phyloP scores from a whole-genome alignment of 1,140 invertebrate species.

The Brachionus paranguensis region DNA sequence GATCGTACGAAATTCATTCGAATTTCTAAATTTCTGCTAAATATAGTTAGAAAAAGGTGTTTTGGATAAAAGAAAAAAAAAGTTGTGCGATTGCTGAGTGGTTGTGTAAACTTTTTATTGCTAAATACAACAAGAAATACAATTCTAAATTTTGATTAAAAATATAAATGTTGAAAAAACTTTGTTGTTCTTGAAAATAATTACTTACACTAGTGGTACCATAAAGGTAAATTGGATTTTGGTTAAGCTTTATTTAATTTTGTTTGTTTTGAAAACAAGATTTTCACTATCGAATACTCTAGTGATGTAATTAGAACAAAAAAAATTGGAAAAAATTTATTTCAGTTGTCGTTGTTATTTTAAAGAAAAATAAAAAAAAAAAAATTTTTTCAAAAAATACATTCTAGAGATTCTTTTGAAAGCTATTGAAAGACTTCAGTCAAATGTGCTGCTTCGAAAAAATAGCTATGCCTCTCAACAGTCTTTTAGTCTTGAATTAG shows the following conservation, averaged over 20 bases:
- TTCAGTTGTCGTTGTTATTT: background rate
- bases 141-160: background rate
- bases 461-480: background rate
- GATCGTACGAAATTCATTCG: slow-evolving; percentile 1
- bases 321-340: background rate
- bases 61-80: background rate
- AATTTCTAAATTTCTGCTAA: background rate
- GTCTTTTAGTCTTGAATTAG: background rate
- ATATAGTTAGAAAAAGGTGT: background rate
- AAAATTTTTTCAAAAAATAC: background rate
- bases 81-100: background rate
- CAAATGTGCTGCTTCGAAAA: background rate
- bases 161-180: background rate
- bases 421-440: background rate
- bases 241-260: background rate
- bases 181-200: background rate
- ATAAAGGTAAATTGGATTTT: background rate
- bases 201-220: background rate
- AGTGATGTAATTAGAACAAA: background rate
- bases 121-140: slow-evolving; percentile 3
- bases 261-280: background rate
- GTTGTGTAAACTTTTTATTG: background rate
- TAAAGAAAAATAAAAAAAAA: background rate
- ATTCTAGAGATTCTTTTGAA: background rate
- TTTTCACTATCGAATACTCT: background rate